Conservation (phyloP, 2,888 invertebrate species). For the Drosophila testacea region DNA sequence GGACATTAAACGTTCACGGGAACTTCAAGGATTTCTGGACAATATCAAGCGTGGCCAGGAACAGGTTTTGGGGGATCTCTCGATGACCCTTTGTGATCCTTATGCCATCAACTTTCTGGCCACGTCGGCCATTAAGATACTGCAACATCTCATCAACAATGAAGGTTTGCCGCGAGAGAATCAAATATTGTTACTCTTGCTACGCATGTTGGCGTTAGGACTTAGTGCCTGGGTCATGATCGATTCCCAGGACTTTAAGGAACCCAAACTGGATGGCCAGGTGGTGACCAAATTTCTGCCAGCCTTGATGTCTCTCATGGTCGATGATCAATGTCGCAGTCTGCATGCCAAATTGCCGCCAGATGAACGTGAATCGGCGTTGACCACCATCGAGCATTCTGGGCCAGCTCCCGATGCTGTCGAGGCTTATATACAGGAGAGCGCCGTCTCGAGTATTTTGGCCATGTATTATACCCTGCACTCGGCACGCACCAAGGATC, state of each 20-base stretch:
- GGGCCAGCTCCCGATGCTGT: conserved; percentile 97
- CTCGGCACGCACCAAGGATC: conserved; percentile 92
- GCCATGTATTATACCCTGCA: conserved; percentile 98
- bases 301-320: conserved; percentile 96
- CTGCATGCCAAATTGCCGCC: conserved; percentile 94
- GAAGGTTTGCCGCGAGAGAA: conserved; percentile 97
- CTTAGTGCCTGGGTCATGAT: conserved; percentile 99
- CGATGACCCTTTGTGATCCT: conserved; percentile 98
- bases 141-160: conserved; percentile 94
- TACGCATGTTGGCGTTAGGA: conserved; percentile 96
- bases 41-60: conserved; percentile 96
- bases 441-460: conserved; percentile 95
- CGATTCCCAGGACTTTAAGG: conserved; percentile 97
- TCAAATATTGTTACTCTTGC: conserved; percentile 93
- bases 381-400: conserved; percentile 96
- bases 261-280: conserved; percentile 96
- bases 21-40: conserved; percentile 96
- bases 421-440: conserved; percentile 95
- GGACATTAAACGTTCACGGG: conserved; percentile 96
- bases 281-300: conserved; percentile 98
- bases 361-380: conserved; percentile 96
- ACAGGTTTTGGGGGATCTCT: conserved; percentile 95
- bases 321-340: conserved; percentile 92
- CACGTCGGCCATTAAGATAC: conserved; percentile 95
- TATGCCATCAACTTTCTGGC: conserved; percentile 98